phyloP scores from a whole-genome alignment of 2,113 vertebrate species.

The Porphyrio hochstetteri region DNA sequence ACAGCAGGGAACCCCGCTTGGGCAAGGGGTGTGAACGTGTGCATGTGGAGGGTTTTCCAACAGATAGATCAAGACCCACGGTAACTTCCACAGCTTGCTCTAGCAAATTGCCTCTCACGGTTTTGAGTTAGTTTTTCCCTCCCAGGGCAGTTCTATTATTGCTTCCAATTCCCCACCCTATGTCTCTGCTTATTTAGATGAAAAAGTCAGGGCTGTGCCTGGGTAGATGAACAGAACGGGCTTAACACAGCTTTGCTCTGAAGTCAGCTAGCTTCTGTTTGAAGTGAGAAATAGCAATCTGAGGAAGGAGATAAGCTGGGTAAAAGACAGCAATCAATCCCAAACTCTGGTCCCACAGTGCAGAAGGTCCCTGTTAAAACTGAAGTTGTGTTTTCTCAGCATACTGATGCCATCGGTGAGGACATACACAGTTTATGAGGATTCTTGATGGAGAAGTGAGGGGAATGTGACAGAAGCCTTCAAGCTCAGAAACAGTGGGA shows the following conservation, averaged over 20 bases:
- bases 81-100: background rate
- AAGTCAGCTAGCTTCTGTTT: background rate
- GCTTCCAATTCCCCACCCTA: background rate
- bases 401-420: background rate
- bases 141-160: background rate
- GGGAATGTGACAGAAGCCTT: background rate
- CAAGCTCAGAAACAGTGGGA: background rate
- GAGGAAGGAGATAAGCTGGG: background rate
- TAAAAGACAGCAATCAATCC: background rate
- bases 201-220: background rate
- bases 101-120: background rate
- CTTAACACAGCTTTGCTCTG: background rate
- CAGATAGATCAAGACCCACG: background rate
- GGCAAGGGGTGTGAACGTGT: background rate
- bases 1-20: accelerated
- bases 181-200: background rate
- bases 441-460: background rate
- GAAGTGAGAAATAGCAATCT: background rate
- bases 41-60: accelerated
- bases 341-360: background rate
- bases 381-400: background rate
- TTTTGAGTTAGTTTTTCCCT: background rate
- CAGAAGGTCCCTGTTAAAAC: background rate
- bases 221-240: background rate
- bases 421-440: background rate